Conservation (phyloP, 2,797 vertebrate genomes). For the Petrocephalus sullivani region DNA sequence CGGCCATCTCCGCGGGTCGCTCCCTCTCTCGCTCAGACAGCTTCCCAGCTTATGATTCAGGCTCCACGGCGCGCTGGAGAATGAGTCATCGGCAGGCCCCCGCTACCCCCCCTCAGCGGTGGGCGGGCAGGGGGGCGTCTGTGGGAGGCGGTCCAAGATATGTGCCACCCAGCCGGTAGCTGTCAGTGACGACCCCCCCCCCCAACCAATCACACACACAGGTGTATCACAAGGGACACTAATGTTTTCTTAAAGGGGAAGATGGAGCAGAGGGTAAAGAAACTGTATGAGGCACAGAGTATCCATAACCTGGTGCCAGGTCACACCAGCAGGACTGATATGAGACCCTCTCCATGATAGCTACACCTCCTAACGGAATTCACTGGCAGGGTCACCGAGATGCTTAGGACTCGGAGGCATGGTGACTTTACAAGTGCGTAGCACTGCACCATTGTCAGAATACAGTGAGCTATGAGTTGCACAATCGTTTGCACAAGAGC, state of each 20-base stretch:
- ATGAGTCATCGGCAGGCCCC: slow-evolving; percentile 71
- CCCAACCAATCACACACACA: not conserved
- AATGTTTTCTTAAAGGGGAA: not conserved
- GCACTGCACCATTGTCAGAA: not conserved
- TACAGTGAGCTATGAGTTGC: not conserved
- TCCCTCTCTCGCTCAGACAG: not conserved
- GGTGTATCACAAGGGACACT: not conserved
- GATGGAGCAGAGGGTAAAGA: not conserved
- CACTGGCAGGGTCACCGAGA: not conserved
- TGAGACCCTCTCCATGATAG: not conserved
- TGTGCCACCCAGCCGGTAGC: not conserved
- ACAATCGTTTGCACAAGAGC: not conserved
- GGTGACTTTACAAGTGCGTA: not conserved
- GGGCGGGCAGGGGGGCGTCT: not conserved
- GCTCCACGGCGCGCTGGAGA: slow-evolving; percentile 62
- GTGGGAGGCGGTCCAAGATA: not conserved
- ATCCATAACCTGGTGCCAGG: not conserved
- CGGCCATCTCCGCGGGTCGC: slow-evolving; percentile 34
- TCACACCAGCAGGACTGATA: not conserved
- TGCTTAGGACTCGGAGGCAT: not conserved
- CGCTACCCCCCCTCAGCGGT: slow-evolving; percentile 38
- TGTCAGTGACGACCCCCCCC: not conserved
- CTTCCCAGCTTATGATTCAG: slow-evolving; percentile 61
- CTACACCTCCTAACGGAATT: not conserved
- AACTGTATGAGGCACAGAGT: not conserved